phyloP scores from a whole-genome alignment of 2,113 vertebrate species.

The Alexandromys fortis region DNA sequence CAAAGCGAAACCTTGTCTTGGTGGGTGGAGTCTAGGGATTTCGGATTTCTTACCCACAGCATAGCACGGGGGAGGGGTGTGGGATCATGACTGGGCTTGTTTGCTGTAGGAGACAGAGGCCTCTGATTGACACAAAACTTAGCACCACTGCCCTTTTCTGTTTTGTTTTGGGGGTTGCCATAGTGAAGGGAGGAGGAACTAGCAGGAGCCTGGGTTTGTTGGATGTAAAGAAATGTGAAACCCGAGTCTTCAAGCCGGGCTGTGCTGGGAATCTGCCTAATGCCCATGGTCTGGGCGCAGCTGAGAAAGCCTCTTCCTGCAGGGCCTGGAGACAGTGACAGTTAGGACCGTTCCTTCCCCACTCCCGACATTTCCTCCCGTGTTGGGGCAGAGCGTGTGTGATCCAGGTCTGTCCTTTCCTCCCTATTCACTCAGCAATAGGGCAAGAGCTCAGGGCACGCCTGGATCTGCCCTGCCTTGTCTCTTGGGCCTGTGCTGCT shows the following conservation, averaged over 20 bases:
- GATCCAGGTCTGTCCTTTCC: not conserved
- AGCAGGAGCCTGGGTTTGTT: not conserved
- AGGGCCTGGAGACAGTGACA: no score
- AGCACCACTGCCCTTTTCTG: not conserved
- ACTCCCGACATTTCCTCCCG: not conserved
- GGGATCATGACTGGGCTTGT: not conserved
- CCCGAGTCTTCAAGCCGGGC: not conserved
- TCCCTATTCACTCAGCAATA: not conserved
- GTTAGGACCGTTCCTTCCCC: not conserved
- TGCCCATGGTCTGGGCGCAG: not conserved
- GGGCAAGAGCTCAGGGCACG: not conserved
- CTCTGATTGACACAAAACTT: not conserved
- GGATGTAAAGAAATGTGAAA: constrained; percentile 32
- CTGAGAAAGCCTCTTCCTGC: not conserved
- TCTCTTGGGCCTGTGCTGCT: not conserved
- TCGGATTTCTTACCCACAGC: not conserved
- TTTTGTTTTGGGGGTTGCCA: constrained; percentile 39
- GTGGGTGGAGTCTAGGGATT: not conserved
- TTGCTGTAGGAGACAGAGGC: not conserved
- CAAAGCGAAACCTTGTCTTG: not conserved
- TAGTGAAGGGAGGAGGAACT: constrained; percentile 21
- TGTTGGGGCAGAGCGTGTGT: not conserved
- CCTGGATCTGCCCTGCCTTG: not conserved
- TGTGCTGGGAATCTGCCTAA: not conserved
- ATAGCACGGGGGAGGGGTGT: not conserved